phyloP scores from a whole-genome alignment of 2,888 invertebrate genomes.

The Lysandra bellargus region DNA sequence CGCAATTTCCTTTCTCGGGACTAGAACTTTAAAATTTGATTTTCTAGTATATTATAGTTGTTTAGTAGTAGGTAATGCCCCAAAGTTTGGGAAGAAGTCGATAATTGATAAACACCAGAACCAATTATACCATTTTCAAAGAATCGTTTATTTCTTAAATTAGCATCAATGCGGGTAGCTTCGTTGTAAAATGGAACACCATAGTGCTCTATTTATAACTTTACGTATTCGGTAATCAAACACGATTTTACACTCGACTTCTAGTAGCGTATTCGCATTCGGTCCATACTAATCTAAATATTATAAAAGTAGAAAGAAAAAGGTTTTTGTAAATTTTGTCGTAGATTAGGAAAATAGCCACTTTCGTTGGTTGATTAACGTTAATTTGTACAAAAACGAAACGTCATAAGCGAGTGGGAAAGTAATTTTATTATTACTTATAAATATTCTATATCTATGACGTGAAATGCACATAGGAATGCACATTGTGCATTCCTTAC shows the following conservation, averaged over 20 bases:
- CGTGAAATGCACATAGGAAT: too few relatives aligned
- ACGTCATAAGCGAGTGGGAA: too few relatives aligned
- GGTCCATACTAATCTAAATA: not conserved
- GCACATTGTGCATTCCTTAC: too few relatives aligned
- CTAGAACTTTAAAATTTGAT: too few relatives aligned
- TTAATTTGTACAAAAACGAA: too few relatives aligned
- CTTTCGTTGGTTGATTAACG: too few relatives aligned
- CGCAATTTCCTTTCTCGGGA: too few relatives aligned
- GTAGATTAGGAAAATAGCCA: too few relatives aligned
- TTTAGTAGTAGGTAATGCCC: not conserved
- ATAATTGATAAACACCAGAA: constrained; percentile 16
- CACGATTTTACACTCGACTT: not conserved
- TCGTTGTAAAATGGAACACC: constrained; percentile 19
- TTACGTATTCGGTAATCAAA: not conserved
- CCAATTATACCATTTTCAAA: constrained; percentile 13
- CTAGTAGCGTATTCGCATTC: not conserved
- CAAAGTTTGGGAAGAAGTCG: not conserved
- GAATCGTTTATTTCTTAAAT: constrained; percentile 28
- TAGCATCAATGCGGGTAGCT: constrained; percentile 4
- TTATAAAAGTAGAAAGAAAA: not conserved
- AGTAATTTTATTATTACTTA: too few relatives aligned
- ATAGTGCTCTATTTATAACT: constrained; percentile 10
- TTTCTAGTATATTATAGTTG: not conserved
- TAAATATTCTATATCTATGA: too few relatives aligned
- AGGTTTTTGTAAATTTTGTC: too few relatives aligned